These are phyloP conservation scores for Lagopus leucura DNA, from an alignment of 2,113 vertebrate species.

Conservation along the genomic window DNA sequence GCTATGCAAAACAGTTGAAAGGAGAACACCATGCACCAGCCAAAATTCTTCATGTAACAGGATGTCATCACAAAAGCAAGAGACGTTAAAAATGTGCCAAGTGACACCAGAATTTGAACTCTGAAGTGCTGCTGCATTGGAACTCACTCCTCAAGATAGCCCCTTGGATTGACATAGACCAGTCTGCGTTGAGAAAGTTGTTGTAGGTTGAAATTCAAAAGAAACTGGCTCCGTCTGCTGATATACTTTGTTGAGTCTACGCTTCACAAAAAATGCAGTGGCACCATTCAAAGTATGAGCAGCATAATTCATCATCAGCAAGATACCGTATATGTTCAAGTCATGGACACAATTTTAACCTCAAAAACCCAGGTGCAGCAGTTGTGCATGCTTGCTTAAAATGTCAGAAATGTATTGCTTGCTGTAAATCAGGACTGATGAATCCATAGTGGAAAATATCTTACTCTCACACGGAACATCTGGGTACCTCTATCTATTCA, in stretches of 20 bases:
- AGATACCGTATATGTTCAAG: not conserved
- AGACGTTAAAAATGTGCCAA: slow-evolving; percentile 48
- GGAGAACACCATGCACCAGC: slow-evolving; percentile 59
- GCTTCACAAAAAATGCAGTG: slow-evolving; percentile 47
- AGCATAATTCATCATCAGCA: slow-evolving; percentile 7
- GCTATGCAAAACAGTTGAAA: slow-evolving; percentile 46
- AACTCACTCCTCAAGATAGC: not conserved
- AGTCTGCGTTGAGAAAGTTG: not conserved
- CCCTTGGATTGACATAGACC: not conserved
- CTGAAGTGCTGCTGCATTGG: not conserved
- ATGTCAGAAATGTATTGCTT: not conserved
- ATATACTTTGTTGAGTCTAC: slow-evolving; percentile 63
- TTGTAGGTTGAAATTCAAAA: slow-evolving; percentile 50
- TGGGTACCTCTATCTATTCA: not conserved
- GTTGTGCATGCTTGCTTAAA: not conserved
- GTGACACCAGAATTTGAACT: slow-evolving; percentile 45
- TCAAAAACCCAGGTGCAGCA: not conserved
- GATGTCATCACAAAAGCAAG: slow-evolving; percentile 36
- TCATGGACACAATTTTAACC: not conserved
- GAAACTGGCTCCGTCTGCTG: not conserved
- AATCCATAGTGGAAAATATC: not conserved
- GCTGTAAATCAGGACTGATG: not conserved
- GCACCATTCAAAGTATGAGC: slow-evolving; percentile 26
- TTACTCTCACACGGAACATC: not conserved
- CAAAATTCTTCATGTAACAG: slow-evolving; percentile 53